A percentile compares a stretch with the other conserved stretches of the same genome.
phyloP scores from a whole-genome alignment of 1,140 invertebrate species.

The Mamestra configurata region DNA sequence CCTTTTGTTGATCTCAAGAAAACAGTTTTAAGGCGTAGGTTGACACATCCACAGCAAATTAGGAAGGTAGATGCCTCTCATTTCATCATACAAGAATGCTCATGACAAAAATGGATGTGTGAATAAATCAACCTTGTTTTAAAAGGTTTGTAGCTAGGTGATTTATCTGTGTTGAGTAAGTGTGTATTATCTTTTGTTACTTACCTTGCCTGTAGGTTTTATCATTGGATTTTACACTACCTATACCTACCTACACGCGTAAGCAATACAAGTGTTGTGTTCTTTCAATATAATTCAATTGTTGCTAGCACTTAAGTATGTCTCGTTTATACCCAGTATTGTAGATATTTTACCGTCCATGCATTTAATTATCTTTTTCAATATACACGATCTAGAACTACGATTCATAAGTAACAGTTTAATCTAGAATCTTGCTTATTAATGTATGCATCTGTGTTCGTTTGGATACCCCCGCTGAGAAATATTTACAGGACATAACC shows the following conservation, averaged over 20 bases:
- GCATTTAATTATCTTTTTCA: background rate
- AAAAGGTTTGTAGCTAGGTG: conserved; percentile 32
- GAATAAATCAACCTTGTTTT: conserved; percentile 31
- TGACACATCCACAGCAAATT: background rate
- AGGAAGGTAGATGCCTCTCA: background rate
- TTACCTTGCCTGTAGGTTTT: conserved; percentile 37
- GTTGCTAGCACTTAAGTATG: background rate
- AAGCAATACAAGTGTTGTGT: background rate
- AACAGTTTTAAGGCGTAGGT: background rate
- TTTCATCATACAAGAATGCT: background rate
- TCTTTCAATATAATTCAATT: conserved; percentile 4
- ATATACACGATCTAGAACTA: background rate
- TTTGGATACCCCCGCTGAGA: conserved; percentile 10
- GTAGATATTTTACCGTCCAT: background rate
- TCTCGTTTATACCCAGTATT: background rate
- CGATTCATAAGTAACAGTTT: background rate
- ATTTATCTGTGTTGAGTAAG: conserved; percentile 27
- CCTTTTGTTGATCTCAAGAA: conserved; percentile 9
- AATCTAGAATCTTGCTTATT: background rate
- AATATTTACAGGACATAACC: conserved; percentile 17
- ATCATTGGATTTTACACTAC: conserved; percentile 16
- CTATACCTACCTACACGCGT: conserved; percentile 2
- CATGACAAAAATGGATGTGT: conserved; percentile 33
- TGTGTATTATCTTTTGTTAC: conserved; percentile 46
- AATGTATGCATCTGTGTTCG: conserved; percentile 4